Base-by-base conservation (phyloP, 35 echinoderm and acorn worm species). In the Diadema setosum region DNA sequence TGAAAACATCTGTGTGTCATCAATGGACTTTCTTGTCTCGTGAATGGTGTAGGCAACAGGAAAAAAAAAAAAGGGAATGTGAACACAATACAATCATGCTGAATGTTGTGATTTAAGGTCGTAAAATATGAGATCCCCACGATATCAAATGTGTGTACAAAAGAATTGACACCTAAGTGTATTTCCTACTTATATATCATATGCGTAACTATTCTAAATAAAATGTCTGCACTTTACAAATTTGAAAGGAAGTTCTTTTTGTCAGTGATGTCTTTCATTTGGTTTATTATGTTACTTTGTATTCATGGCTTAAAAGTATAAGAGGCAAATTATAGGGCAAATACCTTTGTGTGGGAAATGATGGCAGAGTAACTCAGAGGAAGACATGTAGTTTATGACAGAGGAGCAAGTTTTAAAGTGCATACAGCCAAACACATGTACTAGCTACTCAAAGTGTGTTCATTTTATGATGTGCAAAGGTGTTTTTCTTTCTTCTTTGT, bases 151-250 rank as follows among this genome's bases (percentile, higher is more conserved):
- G 80, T 90, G 83, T 90, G 88, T 90, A 90, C 45, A 90, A 90
- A 90, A 90, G 81, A 83, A 90, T 65, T 58, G 65, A 50, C 58
- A 64, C 88, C 52, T 58, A 83, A 82, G 80, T 81, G 30, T 90
- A 90, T 90, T 90, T 90, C 88, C 81, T 90, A 90, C 88, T 90
- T 90, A 90, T 83, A 90, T 90, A 90, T 74, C 80, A 69, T 90
- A 90, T 90, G 88, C 88, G 61, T 90, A 90, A 90, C 49, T 57
- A 80, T 67, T 82, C 81, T 81, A 64, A 89, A 90, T 83, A 83
- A n/a, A 83, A 90, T 90, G 88, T 90, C 80, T 90, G 88, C 88
- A 90, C 88, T 90, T 90, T 90, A 45, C 88, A 90, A 81, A 90
- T 90, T 90, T 83, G 88, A 81, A 90, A 90, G 81, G 73, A 78